Percentiles rank a stretch among this genome's conserved stretches.
Conservation (phyloP, 2,888 invertebrate species). For the Drosophila testacea region DNA sequence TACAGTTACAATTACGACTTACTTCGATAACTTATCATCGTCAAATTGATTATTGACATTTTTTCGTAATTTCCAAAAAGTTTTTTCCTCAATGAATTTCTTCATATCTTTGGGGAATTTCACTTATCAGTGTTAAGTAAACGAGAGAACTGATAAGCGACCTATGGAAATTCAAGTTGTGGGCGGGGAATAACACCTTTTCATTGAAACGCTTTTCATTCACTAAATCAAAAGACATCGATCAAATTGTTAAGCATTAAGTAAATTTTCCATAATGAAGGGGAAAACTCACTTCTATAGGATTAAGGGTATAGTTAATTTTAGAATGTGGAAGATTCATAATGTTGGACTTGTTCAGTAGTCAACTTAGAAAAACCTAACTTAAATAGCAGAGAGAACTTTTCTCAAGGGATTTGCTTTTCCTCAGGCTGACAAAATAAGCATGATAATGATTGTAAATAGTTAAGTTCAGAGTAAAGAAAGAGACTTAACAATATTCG, state of each 20-base stretch:
- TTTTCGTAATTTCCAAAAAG: conserved; percentile 16
- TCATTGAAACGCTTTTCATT: conserved; percentile 48
- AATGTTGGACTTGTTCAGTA: not conserved
- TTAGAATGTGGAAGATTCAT: not conserved
- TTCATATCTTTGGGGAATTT: conserved; percentile 35
- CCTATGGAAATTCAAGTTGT: not conserved
- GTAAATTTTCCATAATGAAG: conserved; percentile 5
- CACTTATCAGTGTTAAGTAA: conserved; percentile 35
- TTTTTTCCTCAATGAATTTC: conserved; percentile 39
- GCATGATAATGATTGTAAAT: too few species aligned
- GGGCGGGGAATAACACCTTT: conserved; percentile 5
- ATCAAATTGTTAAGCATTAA: conserved; percentile 39
- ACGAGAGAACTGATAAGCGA: conserved; percentile 28
- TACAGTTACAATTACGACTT: conserved; percentile 20
- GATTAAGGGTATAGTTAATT: not conserved
- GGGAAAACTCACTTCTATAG: not conserved
- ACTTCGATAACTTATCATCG: conserved; percentile 63
- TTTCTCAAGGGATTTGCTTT: too few species aligned
- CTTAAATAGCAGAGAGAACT: not conserved
- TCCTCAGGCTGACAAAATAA: not conserved
- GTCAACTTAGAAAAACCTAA: not conserved
- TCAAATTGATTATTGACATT: conserved; percentile 67
- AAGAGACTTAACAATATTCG: not conserved
- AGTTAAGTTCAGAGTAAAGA: too few species aligned
- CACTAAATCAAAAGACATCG: conserved; percentile 32